A percentile compares a stretch with the other conserved stretches of the same genome.
Evolutionary conservation across 2,888 invertebrate species (phyloP).

Genomic region (Drosophila atripex): DNA sequence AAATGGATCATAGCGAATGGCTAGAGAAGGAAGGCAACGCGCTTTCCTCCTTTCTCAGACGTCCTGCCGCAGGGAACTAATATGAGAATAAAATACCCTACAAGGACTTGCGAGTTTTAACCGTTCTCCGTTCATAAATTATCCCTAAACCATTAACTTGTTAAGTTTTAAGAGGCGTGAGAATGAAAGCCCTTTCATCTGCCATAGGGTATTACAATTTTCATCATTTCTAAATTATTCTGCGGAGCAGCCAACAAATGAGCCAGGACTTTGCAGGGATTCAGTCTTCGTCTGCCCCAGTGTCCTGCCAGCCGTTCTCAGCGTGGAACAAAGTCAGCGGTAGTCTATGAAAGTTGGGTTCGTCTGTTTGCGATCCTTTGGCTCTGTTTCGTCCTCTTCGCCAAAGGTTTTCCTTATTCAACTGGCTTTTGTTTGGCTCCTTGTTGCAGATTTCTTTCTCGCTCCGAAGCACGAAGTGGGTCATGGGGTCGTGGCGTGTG

Average conservation of each 20-base stretch:
- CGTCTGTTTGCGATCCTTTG: conserved; percentile 34
- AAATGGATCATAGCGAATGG: conserved; percentile 25
- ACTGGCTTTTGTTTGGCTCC: conserved; percentile 44
- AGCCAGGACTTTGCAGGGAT: conserved; percentile 46
- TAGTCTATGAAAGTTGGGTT: conserved; percentile 68
- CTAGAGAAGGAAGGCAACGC: conserved; percentile 7
- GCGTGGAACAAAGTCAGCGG: conserved; percentile 51
- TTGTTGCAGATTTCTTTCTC: conserved; percentile 57
- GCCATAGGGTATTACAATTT: neutral
- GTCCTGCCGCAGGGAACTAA: conserved; percentile 25
- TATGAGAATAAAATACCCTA: conserved; percentile 26
- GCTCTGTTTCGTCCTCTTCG: conserved; percentile 22
- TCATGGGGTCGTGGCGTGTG: conserved; percentile 75
- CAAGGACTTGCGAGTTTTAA: neutral
- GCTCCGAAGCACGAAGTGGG: conserved; percentile 59
- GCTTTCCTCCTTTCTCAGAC: conserved; percentile 24
- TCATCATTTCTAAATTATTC: neutral
- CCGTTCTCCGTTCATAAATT: neutral
- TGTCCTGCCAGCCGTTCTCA: conserved; percentile 21
- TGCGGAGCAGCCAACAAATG: conserved; percentile 66
- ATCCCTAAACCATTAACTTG: neutral
- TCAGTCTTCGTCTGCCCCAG: conserved; percentile 12
- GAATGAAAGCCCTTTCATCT: neutral
- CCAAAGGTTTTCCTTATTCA: conserved; percentile 17
- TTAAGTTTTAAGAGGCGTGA: neutral